These are phyloP conservation scores for Gryllus bimaculatus DNA, from an alignment of 1,140 invertebrate species.

Conservation along the genomic window DNA sequence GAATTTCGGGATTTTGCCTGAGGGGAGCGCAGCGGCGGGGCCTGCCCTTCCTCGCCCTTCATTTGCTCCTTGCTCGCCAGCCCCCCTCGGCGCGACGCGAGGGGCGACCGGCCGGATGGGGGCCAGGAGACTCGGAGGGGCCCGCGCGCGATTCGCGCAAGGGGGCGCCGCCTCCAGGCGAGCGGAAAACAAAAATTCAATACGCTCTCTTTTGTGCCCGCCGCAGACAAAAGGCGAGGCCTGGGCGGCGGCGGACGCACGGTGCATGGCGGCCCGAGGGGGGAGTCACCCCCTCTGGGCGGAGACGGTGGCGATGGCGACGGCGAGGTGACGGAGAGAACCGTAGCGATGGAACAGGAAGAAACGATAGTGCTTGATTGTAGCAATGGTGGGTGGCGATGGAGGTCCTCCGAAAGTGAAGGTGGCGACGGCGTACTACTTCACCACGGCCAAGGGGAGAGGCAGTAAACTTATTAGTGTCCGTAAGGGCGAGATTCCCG, in stretches of 20 bases:
- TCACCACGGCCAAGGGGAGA: too few relatives aligned
- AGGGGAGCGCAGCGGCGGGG: background rate
- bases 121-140: background rate
- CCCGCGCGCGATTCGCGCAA: background rate
- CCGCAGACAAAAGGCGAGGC: background rate
- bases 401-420: too few relatives aligned
- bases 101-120: background rate
- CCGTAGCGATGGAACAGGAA: too few relatives aligned
- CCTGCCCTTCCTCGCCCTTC: background rate
- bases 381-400: too few relatives aligned
- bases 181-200: slow-evolving; percentile 1
- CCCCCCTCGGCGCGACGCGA: background rate
- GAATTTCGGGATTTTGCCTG: background rate
- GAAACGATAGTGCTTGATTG: too few relatives aligned
- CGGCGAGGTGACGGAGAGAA: too few relatives aligned
- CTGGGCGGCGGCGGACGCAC: background rate
- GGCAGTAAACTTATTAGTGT: too few relatives aligned
- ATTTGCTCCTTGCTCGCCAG: background rate
- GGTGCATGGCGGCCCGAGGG: background rate
- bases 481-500: too few relatives aligned
- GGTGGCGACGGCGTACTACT: too few relatives aligned
- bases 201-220: background rate
- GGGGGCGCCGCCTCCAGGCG: background rate
- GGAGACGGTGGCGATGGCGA: too few relatives aligned
- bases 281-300: too few relatives aligned